phyloP scores from a whole-genome alignment of 2,797 vertebrate genomes.

The Xenops minutus region DNA sequence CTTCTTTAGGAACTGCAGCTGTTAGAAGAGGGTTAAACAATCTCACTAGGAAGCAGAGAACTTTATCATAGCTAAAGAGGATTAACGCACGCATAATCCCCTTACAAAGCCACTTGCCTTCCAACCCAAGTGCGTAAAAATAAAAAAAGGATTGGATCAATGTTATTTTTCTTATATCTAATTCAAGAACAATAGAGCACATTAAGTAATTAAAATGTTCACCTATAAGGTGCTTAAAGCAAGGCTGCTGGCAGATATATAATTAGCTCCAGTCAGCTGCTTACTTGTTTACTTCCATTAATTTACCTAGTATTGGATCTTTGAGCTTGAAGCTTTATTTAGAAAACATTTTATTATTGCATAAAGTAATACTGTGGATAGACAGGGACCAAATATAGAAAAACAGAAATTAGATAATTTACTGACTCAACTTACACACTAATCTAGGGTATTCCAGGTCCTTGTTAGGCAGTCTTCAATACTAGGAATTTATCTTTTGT shows the following conservation, averaged over 20 bases:
- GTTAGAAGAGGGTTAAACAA: slow-evolving; percentile 48
- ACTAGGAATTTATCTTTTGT: background rate
- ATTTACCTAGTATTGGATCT: background rate
- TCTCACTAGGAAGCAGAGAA: slow-evolving; percentile 40
- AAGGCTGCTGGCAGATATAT: slow-evolving; percentile 16
- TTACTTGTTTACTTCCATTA: slow-evolving; percentile 13
- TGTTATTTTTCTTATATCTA: slow-evolving; percentile 55
- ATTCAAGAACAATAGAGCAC: slow-evolving; percentile 54
- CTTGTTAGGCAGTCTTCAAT: background rate
- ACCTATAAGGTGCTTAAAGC: slow-evolving; percentile 54
- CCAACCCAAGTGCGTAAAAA: slow-evolving; percentile 42
- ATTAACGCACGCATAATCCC: slow-evolving; percentile 44
- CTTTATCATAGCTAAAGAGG: slow-evolving; percentile 54
- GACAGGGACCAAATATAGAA: background rate
- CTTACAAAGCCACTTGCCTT: slow-evolving; percentile 61
- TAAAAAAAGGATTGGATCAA: slow-evolving; percentile 43
- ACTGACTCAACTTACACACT: background rate
- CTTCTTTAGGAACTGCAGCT: background rate
- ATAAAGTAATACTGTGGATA: background rate
- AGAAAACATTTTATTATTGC: background rate
- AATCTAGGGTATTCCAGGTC: background rate
- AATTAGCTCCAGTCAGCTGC: slow-evolving; percentile 44
- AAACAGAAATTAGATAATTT: background rate
- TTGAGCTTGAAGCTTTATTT: slow-evolving; percentile 10
- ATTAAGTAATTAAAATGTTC: slow-evolving; percentile 68